A percentile compares a stretch with the other conserved stretches of the same genome.
These are phyloP conservation scores for Rhyzopertha dominica DNA, from an alignment of 1,140 invertebrate genomes.

Conservation along the genomic window DNA sequence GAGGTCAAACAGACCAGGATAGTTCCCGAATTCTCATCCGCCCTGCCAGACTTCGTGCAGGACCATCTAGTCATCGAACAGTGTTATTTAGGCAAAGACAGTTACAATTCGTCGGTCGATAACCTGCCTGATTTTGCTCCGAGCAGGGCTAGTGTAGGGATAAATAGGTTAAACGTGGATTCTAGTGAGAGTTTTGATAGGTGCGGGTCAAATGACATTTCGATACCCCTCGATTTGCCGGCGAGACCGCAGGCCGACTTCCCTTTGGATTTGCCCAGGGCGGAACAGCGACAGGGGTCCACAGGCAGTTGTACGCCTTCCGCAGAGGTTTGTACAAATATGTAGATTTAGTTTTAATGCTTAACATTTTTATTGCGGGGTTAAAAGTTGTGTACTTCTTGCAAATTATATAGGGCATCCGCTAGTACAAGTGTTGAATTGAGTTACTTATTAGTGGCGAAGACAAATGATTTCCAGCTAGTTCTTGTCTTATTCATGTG, in stretches of 20 bases:
- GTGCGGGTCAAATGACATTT: slow-evolving; percentile 40
- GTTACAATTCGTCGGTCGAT: slow-evolving; percentile 43
- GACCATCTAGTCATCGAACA: slow-evolving; percentile 61
- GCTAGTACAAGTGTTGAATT: no score
- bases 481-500: no score
- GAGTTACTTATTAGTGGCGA: no score
- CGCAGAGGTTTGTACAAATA: slow-evolving; percentile 19
- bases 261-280: slow-evolving; percentile 46
- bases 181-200: slow-evolving; percentile 39
- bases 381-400: no score
- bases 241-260: slow-evolving; percentile 35
- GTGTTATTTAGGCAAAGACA: slow-evolving; percentile 50
- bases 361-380: no score
- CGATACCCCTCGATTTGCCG: slow-evolving; percentile 38
- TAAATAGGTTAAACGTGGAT: slow-evolving; percentile 21
- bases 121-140: slow-evolving; percentile 58
- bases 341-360: not conserved
- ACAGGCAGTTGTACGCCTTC: slow-evolving; percentile 31
- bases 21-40: slow-evolving; percentile 42
- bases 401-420: no score
- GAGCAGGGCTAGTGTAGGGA: slow-evolving; percentile 33
- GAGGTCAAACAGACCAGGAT: slow-evolving; percentile 29
- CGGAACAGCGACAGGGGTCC: slow-evolving; percentile 21
- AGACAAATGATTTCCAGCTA: no score
- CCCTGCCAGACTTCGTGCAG: slow-evolving; percentile 62